These are phyloP conservation scores for Manis pentadactyla DNA, from an alignment of 2,797 vertebrate species.

Conservation along the genomic window DNA sequence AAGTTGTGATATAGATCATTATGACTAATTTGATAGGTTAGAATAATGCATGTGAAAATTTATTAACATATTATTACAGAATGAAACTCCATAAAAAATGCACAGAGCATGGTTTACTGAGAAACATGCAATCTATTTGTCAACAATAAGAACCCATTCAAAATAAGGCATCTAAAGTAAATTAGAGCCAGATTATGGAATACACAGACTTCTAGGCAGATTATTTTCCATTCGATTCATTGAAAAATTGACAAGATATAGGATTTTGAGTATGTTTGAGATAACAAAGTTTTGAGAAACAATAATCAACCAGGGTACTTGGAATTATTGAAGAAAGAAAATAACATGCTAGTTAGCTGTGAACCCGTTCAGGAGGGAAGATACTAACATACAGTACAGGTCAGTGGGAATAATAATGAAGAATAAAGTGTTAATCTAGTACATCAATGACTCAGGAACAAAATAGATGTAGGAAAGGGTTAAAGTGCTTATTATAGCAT, in stretches of 20 bases:
- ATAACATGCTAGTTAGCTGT: background rate
- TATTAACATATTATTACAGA: background rate
- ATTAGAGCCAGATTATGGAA: background rate
- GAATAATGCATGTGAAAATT: background rate
- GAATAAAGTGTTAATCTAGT: background rate
- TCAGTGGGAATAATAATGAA: background rate
- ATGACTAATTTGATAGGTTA: too few relatives aligned
- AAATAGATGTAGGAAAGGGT: background rate
- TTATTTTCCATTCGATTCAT: background rate
- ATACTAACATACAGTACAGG: background rate
- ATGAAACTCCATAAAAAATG: background rate
- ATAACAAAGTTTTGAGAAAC: background rate
- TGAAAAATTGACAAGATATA: background rate
- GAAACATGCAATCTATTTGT: background rate
- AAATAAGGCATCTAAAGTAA: background rate
- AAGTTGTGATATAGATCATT: too few relatives aligned
- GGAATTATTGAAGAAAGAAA: background rate
- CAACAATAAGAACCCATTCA: background rate
- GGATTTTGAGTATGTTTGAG: slow-evolving; percentile 2
- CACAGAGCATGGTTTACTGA: background rate
- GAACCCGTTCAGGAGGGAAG: background rate
- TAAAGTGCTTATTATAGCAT: background rate
- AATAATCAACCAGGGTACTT: background rate
- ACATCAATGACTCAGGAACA: background rate
- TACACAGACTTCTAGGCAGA: background rate